Evolutionary conservation across 2,797 vertebrate genomes (phyloP).

Genomic region (Neopelma chrysocephalum): DNA sequence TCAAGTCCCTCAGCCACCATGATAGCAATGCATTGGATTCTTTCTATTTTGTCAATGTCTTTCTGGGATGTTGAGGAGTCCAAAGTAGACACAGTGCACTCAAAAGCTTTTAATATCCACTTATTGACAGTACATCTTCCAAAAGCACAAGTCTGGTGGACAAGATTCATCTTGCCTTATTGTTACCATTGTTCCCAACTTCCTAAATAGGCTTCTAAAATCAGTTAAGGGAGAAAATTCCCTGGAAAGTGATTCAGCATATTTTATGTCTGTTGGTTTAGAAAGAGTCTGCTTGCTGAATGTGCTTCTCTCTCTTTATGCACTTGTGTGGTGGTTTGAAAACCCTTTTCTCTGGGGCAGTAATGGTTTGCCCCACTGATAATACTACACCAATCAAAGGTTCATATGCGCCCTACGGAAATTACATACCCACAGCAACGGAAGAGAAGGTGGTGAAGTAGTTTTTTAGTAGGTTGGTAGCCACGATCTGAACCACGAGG

Average conservation of each 20-base stretch:
- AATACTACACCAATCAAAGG: no score
- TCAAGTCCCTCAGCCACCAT: background rate
- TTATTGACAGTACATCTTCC: background rate
- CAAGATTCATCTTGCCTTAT: background rate
- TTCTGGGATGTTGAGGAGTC: background rate
- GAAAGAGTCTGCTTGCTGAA: background rate
- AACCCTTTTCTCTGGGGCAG: no score
- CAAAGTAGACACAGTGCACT: background rate
- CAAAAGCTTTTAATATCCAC: background rate
- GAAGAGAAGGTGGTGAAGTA: no score
- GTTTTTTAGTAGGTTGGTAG: no score
- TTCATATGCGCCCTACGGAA: no score
- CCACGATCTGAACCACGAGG: no score
- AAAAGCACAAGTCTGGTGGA: background rate
- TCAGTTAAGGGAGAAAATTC: background rate
- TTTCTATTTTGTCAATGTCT: background rate
- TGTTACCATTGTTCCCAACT: background rate
- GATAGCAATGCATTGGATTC: background rate
- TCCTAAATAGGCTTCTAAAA: background rate
- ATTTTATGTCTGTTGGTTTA: background rate
- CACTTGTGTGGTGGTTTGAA: no score
- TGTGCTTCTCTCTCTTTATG: background rate
- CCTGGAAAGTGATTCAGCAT: background rate
- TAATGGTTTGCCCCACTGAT: no score
- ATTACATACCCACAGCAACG: no score